Evolutionary conservation across 2,113 vertebrate genomes (phyloP), one percentile per base, ranked within the genome.

Genomic region (Malurus melanocephalus): DNA sequence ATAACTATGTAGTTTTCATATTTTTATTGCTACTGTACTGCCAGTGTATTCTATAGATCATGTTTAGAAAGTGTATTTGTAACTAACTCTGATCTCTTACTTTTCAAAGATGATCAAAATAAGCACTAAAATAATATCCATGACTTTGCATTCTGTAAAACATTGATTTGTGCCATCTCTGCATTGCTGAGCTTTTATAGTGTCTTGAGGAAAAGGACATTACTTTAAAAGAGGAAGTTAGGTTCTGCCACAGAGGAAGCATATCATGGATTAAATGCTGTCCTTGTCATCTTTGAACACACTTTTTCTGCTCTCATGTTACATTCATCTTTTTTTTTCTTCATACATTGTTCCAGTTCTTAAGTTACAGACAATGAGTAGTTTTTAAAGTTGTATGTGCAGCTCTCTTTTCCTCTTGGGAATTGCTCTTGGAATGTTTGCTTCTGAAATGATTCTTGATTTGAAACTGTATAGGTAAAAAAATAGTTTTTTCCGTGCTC

Each of bases 231-330:
- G 30, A 76, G 35, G 30, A 91, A 73, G 22, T 62, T 68, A 57
- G 53, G 69, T 77, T 77, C 42, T 92, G 40, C 80, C 72, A 57
- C 89, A 91, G 74, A 91, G 76, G 75, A 81, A 91, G 73, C 46
- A 65, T 85, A 53, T 89, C 79, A 23, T 27, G 49, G 26, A 77
- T 92, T 93, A 78, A 93, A 60, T 83, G 64, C 60, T 91, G 67
- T 73, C 64, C 38, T 62, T 94, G 75, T 81, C 51, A 21, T 71
- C 27, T 92, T 59, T 66, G n/a, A 83, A 38, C n/a, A 82, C 49
- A 51, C 15, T 68, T 80, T 66, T 74, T 68, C 67, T 87, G 16
- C 30, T 33, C 0, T 75, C 48, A 35, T 68, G 5, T 71, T 90
- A 35, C 4, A 16, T 46, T 48, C 7, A 7, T 62, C 9, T 3